Evolutionary conservation across 1,140 invertebrate genomes (phyloP).

Genomic region (Protaetia brevitarsis): DNA sequence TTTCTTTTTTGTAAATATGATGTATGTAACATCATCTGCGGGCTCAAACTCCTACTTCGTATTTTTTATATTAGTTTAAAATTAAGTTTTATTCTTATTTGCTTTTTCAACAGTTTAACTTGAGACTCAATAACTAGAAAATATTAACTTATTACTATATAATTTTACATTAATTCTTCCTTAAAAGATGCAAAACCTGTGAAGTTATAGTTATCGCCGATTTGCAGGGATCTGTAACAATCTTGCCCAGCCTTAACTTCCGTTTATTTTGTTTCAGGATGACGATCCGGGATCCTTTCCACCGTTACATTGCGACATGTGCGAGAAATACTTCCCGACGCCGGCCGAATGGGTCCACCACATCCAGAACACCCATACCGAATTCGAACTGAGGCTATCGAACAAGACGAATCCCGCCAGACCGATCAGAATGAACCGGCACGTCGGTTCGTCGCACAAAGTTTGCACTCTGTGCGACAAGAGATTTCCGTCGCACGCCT

Average conservation of each 20-base stretch:
- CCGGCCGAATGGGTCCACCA: constrained; percentile 82
- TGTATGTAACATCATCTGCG: too few relatives aligned
- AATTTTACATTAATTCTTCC: too few relatives aligned
- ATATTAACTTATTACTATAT: too few relatives aligned
- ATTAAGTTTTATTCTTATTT: too few relatives aligned
- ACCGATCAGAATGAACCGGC: constrained; percentile 8
- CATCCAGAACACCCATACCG: constrained; percentile 77
- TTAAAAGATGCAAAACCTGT: neutral
- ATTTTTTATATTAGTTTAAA: too few relatives aligned
- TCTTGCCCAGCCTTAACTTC: neutral
- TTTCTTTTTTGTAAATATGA: too few relatives aligned
- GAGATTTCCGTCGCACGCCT: constrained; percentile 72
- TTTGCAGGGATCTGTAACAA: too few relatives aligned
- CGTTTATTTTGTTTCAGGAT: constrained; percentile 46
- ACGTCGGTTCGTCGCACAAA: constrained; percentile 54
- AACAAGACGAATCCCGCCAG: constrained; percentile 55
- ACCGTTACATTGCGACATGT: constrained; percentile 72
- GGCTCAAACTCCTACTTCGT: too few relatives aligned
- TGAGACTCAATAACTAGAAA: too few relatives aligned
- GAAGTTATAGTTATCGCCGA: neutral
- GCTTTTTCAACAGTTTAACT: too few relatives aligned
- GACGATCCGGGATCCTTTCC: constrained; percentile 66
- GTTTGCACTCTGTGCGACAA: constrained; percentile 69
- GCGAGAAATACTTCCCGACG: constrained; percentile 75
- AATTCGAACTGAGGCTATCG: constrained; percentile 75